Evolutionary conservation across 1,140 invertebrate genomes (phyloP), one percentile per base, ranked within the genome.

Genomic region (Psilanteris sp.): DNA sequence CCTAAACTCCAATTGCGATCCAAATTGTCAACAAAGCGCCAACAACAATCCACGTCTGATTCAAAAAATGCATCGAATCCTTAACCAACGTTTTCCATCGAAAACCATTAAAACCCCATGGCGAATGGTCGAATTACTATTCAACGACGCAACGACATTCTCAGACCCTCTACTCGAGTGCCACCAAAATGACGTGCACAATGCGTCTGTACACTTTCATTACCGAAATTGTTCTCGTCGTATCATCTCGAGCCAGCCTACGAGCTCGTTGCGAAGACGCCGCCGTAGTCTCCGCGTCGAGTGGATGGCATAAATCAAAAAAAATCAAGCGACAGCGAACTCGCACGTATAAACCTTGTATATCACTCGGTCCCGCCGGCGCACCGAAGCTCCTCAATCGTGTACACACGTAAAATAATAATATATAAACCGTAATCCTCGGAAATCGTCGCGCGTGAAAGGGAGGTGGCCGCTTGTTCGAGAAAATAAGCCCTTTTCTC

Each of bases 401-500:
- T 24, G 27, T 55, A 55, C 48, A 62, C 20, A 37, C 44, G 59
- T 41, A 64, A 64, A 64, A 36, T 54, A 54, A 54, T 64, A 59
- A 64, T 57, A 66, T 59, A 73, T 64, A 29, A 73, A 34, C 14
- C 54, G 46, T 71, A 71, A 71, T 71, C 67, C 67, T 46, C 11
- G 46, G 18, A 71, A 71, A 71, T 71, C 48, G 46, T 71, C 55
- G 39, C 67, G 11, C 31, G 46, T 71, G 46, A 62, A 71, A 71
- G 48, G 55, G n/a, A n/a, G n/a, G 34, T 55, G 41, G 46, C 50
- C 50, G 41, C 26, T 54, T 50, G 46, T 64, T 55, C 50, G 46
- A 48, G 41, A 70, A 72, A 64, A 72, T 64, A 54, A 72, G 41
- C 9, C 55, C 24, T 5, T 39, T 41, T 44, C 32, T 77, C 54